Base-by-base conservation (phyloP, 2,888 invertebrate genomes). In the Melanchra persicariae region DNA sequence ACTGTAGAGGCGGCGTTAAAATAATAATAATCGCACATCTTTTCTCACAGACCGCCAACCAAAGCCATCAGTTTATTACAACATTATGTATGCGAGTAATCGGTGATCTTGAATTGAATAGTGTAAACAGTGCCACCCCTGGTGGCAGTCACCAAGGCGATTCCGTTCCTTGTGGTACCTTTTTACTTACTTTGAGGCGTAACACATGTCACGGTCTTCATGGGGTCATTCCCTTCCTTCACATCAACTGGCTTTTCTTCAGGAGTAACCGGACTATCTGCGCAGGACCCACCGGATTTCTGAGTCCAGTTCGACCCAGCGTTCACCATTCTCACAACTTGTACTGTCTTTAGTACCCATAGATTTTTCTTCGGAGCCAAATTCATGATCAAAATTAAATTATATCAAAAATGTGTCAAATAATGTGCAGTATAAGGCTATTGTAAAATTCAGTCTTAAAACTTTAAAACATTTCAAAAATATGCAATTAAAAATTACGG, bases 401-500 rank as follows among this genome's bases (percentile, higher is more conserved):
- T 19, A 7, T 40, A 40, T 8, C 19, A 9, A 34, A 74, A 55
- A 30, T 40, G 0, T 26, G 17, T 17, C 15, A 3, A 22, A 5
- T 15, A 61, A 2, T 47, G 30, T 47, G 4, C 24, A 24, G n/a
- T n/a, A n/a, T n/a, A n/a, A n/a, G 1, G 0, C n/a, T 63, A 45
- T 10, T 47, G n/a, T 12, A n/a, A 47, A 55, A 34, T 43, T 24
- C 0, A 55, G 30, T 17, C 17, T 17, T n/a, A 15, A 30, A 55
- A 24, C 0, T 4, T 40, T 19, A 26, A 12, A 66, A 12, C 67
- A 74, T 74, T 72, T 26, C 34, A 40, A 19, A 63, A 73, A 37
- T 37, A n/a, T 59, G 12, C 0, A 6, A 8, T 17, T 12, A 3
- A 37, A 40, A 40, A 58, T 40, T 61, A 5, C 6, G 9, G 22